Percentiles rank a stretch among this genome's conserved stretches.
These are phyloP conservation scores for western clawed frog (Xenopus tropicalis) DNA, from an alignment of 2,113 vertebrate species.

Conservation along the genomic window DNA sequence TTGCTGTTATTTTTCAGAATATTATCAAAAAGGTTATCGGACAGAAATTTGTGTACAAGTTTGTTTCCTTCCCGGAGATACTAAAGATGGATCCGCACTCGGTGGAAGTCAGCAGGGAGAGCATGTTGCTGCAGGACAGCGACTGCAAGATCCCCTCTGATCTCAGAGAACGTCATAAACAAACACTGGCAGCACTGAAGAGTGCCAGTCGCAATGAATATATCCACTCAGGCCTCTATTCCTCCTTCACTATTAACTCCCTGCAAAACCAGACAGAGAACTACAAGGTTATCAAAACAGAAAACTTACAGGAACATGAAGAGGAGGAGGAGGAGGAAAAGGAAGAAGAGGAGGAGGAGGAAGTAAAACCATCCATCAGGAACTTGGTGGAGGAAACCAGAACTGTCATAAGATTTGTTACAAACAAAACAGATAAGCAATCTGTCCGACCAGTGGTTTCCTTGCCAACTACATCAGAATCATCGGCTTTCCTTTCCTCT, in stretches of 20 bases:
- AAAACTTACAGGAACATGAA: slow-evolving; percentile 68
- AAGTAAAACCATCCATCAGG: slow-evolving; percentile 61
- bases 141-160: slow-evolving; percentile 67
- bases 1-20: slow-evolving; percentile 72
- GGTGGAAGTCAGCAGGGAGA: slow-evolving; percentile 82
- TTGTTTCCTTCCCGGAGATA: slow-evolving; percentile 94
- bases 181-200: slow-evolving; percentile 72
- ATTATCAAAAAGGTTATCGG: slow-evolving; percentile 98
- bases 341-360: slow-evolving; percentile 37
- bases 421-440: slow-evolving; percentile 78
- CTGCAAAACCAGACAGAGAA: slow-evolving; percentile 78
- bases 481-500: slow-evolving; percentile 63
- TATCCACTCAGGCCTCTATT: slow-evolving; percentile 87
- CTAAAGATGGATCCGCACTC: slow-evolving; percentile 90
- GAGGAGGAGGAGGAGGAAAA: slow-evolving; percentile 56
- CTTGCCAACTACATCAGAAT: slow-evolving; percentile 69
- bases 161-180: slow-evolving; percentile 73
- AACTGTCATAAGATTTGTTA: slow-evolving; percentile 91
- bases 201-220: slow-evolving; percentile 81
- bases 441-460: slow-evolving; percentile 67
- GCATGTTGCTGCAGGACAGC: slow-evolving; percentile 77
- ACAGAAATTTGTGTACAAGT: slow-evolving; percentile 97
- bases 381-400: slow-evolving; percentile 76
- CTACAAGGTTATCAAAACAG: slow-evolving; percentile 83
- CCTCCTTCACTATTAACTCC: slow-evolving; percentile 86